Evolutionary conservation across 2,113 vertebrate genomes (phyloP), one percentile per base, ranked within the genome.

Genomic region (Cyanocitta stelleri): DNA sequence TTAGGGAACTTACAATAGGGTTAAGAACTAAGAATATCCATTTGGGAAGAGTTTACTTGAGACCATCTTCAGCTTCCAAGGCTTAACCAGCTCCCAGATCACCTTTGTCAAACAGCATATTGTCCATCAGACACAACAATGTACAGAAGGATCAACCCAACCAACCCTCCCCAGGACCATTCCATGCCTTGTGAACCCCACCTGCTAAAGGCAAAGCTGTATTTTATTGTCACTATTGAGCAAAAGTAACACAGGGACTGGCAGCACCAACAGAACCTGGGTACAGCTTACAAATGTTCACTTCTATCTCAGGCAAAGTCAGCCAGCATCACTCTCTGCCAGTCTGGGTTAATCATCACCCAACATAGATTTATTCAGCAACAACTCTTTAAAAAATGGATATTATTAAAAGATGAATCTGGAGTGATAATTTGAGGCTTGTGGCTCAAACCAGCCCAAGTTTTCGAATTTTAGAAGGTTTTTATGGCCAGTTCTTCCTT

Each of bases 21-120:
- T 14, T 27, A 84, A 87, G 59, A 75, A 91, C 84, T 82, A 83
- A 68, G 58, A 96, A 85, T 71, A 84, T 7, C 32, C 52, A 72
- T 62, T 73, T 83, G 77, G 93, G 66, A 96, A 91, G 43, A 78
- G 75, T n/a, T 93, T 88, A 80, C 54, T 37, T 71, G 54, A 94
- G 77, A 80, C 89, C 72, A 59, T 32, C 75, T 72, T 90, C 69
- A 87, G 73, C 59, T 75, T 82, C 66, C 90, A 85, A 55, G 75
- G 44, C 55, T 85, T 68, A 93, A 74, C 59, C 64, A 63, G 32
- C 59, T 81, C 63, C 21, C 22, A 26, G 18, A 43, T n/a, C 90
- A 87, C 55, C 76, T 83, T 35, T 56, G 48, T 39, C 76, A 63
- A 77, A 75, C 69, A 80, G 59, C 13, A 10, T 2, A 52, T 0